These are phyloP conservation scores for Ceyx erithaca DNA, from an alignment of 2,797 vertebrate species.

Conservation along the genomic window DNA sequence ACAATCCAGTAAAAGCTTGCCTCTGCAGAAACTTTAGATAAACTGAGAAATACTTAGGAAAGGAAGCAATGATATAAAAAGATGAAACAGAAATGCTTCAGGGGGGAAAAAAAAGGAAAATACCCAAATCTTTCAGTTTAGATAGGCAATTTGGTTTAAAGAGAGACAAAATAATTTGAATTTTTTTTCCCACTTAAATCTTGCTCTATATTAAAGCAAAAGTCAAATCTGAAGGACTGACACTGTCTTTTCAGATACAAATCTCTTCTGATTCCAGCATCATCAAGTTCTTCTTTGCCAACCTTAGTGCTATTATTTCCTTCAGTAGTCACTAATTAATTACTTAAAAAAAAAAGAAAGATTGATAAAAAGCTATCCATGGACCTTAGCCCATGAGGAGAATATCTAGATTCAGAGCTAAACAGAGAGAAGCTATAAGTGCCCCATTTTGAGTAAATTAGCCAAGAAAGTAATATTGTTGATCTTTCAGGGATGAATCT, in stretches of 20 bases:
- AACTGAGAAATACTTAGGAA: neutral
- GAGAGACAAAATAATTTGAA: neutral
- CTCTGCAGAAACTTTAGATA: neutral
- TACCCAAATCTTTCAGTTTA: neutral
- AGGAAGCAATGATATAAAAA: neutral
- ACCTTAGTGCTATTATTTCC: neutral
- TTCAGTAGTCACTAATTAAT: neutral
- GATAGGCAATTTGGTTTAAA: neutral
- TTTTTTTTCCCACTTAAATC: neutral
- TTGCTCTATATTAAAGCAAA: neutral
- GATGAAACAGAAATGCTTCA: neutral
- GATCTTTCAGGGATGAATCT: neutral
- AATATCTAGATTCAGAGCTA: neutral
- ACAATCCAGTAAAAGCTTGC: neutral
- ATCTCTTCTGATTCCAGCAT: neutral
- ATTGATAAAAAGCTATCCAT: neutral
- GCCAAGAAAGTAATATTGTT: neutral
- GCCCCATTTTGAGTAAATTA: neutral
- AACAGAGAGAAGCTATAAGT: neutral
- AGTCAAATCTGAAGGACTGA: neutral
- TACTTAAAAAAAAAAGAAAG: neutral
- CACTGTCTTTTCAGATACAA: neutral
- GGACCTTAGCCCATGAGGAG: neutral
- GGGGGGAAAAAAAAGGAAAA: neutral
- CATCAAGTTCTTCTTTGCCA: neutral